phyloP scores from a whole-genome alignment of 1,140 invertebrate species.

The Tribolium castaneum region DNA sequence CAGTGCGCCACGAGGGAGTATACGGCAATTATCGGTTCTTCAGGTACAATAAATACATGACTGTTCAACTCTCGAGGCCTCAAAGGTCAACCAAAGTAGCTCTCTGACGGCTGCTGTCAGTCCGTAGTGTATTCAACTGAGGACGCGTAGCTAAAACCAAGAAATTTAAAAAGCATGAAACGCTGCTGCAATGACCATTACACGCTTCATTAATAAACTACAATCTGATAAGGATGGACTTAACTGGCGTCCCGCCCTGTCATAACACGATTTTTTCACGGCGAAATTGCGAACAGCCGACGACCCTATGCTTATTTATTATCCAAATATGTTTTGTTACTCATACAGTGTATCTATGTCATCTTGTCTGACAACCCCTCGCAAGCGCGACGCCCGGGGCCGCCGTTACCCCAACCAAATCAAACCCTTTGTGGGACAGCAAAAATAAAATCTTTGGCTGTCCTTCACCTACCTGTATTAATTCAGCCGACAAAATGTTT shows the following conservation, averaged over 20 bases:
- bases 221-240: slow-evolving; percentile 17
- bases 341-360: slow-evolving; percentile 8
- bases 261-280: not conserved
- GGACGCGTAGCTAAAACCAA: slow-evolving; percentile 32
- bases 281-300: not conserved
- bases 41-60: slow-evolving; percentile 40
- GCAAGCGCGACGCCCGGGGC: not conserved
- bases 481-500: too few relatives aligned
- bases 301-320: not conserved
- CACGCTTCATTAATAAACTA: slow-evolving; percentile 23
- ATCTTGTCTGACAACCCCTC: slow-evolving; percentile 15
- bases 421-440: slow-evolving; percentile 8
- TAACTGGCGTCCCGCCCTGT: not conserved
- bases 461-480: too few relatives aligned
- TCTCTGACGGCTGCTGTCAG: slow-evolving; percentile 41
- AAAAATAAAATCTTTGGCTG: not conserved
- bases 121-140: slow-evolving; percentile 19
- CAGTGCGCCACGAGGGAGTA: slow-evolving; percentile 9
- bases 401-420: not conserved
- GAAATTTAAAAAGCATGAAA: slow-evolving; percentile 35
- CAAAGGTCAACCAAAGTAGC: slow-evolving; percentile 37
- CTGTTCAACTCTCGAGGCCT: slow-evolving; percentile 26
- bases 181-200: slow-evolving; percentile 28
- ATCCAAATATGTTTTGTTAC: slow-evolving; percentile 1
- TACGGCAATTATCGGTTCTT: slow-evolving; percentile 35